Base-by-base conservation (phyloP, 2,888 invertebrate genomes). In the Dasypogon diadema region DNA sequence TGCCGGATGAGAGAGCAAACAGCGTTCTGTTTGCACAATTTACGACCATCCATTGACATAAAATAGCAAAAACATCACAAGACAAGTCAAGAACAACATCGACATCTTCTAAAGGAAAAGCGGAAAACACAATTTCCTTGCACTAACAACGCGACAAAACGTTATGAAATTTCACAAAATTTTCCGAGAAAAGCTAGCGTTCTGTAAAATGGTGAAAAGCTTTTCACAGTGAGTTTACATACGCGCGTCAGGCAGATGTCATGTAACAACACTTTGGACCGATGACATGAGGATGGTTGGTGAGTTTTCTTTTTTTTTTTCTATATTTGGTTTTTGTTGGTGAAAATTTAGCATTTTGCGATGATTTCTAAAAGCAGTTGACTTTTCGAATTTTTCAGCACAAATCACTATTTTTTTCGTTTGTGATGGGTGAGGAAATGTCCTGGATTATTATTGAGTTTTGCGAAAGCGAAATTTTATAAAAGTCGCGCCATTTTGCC, bases 401-500 rank as follows among this genome's bases (percentile, higher is more conserved):
- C n/a, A n/a, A n/a, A n/a, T 5, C 1, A 30, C 6, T 30, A 1
- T 30, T 1, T 30, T 30, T 10, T 1, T 30, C 34, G 10, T 30
- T 30, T 30, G 34, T 30, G 34, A 30, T 48, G 12, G 6, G 51
- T 51, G 12, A 22, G 65, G 46, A 21, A 24, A 21, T 46, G 22
- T 24, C 24, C 22, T 46, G 21, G 65, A 18, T 24, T 56, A 5
- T 2, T 12, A 51, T 16, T 34, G 10, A 37, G 18, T 60, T 37
- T 48, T 48, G 24, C 24, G 14, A 63, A 63, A 16, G n/a, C 12
- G 42, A 42, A 68, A 46, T 56, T 56, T 54, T 73, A 86, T 81
- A 86, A 86, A 81, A 86, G 83, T 81, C 86, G 83, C 80, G 85
- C 85, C 84, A 85, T 86, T 84, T 86, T 86, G 79, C 86, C 85